Evolutionary conservation across 2,113 vertebrate genomes (phyloP), one percentile per base, ranked within the genome.

Genomic region (Tiliqua scincoides): DNA sequence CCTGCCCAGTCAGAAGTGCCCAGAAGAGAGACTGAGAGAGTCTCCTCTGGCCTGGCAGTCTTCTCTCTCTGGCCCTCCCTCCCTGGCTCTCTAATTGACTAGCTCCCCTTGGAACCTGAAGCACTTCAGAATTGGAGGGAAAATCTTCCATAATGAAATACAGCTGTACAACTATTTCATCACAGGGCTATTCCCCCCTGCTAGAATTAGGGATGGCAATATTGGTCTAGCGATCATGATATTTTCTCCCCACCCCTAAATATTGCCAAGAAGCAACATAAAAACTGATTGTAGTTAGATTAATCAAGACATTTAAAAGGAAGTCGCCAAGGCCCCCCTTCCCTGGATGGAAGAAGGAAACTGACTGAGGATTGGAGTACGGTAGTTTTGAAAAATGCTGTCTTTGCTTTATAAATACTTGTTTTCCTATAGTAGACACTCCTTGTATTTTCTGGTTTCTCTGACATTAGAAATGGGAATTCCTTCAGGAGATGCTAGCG

Each of bases 401-500:
- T 27, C 21, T 14, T 77, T 80, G 37, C 25, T 65, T 80, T 65
- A 15, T 65, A 80, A 48, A 67, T 67, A 70, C 17, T 1, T 20
- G 37, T 30, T 43, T 54, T 54, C n/a, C 3, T 12, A 32, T 68
- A 11, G 65, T 40, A 70, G 65, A 30, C 30, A 52, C 21, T 65
- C 25, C 23, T 52, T 32, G 27, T 9, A 14, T 21, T 18, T 40
- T 8, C 43, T 9, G 35, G 40, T 52, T 2, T 63, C 62, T 65
- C 23, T 43, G 37, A 15, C 21, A 27, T 37, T 14, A 54, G 43
- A 82, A 35, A 48, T 43, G 62, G 82, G 85, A 90, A 91, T 88
- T 87, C 87, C 82, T 87, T 91, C 90, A 52, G 52, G 93, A 78
- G 86, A 89, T 87, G 74, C 88, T 63, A 88, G 85, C 82, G 70